Evolutionary conservation across 2,797 vertebrate species (phyloP).

Genomic region (Manis pentadactyla): DNA sequence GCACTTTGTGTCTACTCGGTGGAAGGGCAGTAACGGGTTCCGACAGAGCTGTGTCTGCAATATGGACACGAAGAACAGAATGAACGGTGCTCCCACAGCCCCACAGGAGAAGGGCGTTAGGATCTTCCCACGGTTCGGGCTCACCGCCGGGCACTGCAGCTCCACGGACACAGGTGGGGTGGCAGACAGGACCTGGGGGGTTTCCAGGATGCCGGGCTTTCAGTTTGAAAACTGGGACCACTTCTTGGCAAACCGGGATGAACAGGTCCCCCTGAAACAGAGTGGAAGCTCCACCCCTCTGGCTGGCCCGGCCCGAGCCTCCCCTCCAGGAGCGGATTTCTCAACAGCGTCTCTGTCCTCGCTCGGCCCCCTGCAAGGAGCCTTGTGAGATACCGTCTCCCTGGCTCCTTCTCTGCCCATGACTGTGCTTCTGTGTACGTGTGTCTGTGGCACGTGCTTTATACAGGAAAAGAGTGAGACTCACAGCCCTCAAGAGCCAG

Average conservation of each 20-base stretch:
- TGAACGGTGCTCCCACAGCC: accelerated
- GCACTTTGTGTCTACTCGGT: accelerated
- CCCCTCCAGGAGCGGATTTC: too few relatives aligned
- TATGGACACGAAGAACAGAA: accelerated
- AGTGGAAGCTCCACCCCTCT: neutral
- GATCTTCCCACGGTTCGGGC: neutral
- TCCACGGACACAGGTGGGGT: too few relatives aligned
- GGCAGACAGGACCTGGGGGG: neutral
- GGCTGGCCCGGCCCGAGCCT: accelerated
- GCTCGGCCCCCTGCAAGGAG: neutral
- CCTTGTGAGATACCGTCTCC: neutral
- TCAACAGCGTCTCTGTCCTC: neutral
- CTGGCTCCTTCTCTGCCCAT: neutral
- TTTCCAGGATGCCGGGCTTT: neutral
- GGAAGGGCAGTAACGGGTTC: accelerated
- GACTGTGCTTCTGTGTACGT: accelerated
- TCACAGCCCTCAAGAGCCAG: neutral
- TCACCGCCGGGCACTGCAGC: too few relatives aligned
- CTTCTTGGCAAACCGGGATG: neutral
- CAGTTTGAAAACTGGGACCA: neutral
- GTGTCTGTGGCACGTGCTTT: neutral
- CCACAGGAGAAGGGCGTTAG: neutral
- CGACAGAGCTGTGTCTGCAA: neutral
- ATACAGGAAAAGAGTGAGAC: accelerated
- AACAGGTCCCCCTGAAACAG: neutral